Conservation (phyloP, 2,797 vertebrate genomes). For the Sandelia bainsii region DNA sequence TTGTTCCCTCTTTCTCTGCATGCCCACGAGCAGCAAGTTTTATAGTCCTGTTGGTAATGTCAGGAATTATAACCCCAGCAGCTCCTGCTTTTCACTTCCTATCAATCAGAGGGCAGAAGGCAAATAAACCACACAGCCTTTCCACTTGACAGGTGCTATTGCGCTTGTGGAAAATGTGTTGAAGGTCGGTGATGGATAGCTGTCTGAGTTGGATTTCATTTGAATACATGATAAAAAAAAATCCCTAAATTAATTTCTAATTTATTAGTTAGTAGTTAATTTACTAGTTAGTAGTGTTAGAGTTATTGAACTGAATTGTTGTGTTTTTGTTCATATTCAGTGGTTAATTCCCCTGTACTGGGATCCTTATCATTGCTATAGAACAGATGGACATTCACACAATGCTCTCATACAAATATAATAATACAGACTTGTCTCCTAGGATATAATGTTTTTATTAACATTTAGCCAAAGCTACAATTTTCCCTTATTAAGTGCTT, state of each 20-base stretch:
- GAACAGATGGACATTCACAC: neutral
- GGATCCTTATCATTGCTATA: no score
- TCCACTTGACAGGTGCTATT: slow-evolving; percentile 58
- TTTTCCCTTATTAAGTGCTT: no score
- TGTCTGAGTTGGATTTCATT: slow-evolving; percentile 44
- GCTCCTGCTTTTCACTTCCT: slow-evolving; percentile 66
- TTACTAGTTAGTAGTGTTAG: no score
- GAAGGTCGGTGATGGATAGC: slow-evolving; percentile 55
- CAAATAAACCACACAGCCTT: slow-evolving; percentile 37
- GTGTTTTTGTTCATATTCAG: neutral
- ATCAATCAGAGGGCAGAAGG: slow-evolving; percentile 69
- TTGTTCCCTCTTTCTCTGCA: slow-evolving; percentile 55
- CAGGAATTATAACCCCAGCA: slow-evolving; percentile 73
- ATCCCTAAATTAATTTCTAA: neutral
- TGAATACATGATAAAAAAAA: slow-evolving; percentile 7
- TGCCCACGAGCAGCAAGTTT: slow-evolving; percentile 63
- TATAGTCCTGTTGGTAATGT: slow-evolving; percentile 74
- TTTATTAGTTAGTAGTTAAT: neutral
- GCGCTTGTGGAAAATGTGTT: slow-evolving; percentile 47
- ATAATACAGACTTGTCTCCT: neutral
- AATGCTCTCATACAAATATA: neutral
- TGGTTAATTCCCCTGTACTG: neutral
- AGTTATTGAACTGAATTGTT: neutral
- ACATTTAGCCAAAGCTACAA: no score
- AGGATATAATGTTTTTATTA: no score